A percentile compares a stretch with the other conserved stretches of the same genome.
Conservation (phyloP, 2,113 vertebrate genomes). For the Elephas maximus region DNA sequence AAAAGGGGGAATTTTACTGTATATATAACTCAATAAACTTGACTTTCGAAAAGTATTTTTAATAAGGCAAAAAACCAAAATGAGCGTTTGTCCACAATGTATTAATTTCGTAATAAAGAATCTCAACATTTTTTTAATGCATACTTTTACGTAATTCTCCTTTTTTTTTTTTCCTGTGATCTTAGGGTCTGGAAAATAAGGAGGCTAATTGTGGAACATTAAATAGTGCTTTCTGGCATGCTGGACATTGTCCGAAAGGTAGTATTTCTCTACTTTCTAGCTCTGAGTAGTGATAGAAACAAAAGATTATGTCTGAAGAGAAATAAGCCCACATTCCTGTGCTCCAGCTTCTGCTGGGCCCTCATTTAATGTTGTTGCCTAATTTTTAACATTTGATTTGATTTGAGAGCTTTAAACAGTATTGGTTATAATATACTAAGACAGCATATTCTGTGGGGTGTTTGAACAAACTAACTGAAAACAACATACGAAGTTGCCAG, state of each 20-base stretch:
- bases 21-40: conserved; percentile 12
- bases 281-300: conserved; percentile 13
- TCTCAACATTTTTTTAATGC: neutral
- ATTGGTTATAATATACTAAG: neutral
- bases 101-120: conserved; percentile 44
- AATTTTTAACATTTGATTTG: neutral
- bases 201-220: neutral
- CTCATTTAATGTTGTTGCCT: conserved; percentile 25
- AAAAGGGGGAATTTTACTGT: neutral
- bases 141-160: neutral
- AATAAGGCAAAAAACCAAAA: conserved; percentile 2
- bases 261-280: neutral
- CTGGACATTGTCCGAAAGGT: conserved; percentile 25
- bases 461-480: conserved; percentile 29
- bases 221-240: neutral
- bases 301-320: conserved; percentile 28
- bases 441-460: neutral
- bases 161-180: neutral
- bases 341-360: neutral
- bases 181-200: neutral
- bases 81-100: neutral
- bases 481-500: neutral
- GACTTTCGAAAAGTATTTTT: neutral
- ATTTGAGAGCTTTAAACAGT: neutral
- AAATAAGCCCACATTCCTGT: neutral